phyloP scores from a whole-genome alignment of 2,113 vertebrate genomes.

The Gavia stellata region DNA sequence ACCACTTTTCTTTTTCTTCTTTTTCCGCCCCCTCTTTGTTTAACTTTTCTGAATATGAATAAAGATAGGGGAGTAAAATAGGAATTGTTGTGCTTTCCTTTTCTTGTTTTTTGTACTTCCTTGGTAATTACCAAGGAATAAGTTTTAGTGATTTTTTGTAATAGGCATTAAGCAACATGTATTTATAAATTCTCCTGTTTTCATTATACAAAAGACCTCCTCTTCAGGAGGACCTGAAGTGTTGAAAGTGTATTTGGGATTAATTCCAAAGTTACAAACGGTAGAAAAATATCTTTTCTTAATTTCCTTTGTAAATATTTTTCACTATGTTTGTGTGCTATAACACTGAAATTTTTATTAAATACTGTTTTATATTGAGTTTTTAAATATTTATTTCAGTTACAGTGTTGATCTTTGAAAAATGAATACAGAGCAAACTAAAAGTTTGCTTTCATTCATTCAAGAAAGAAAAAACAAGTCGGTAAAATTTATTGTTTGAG shows the following conservation, averaged over 20 bases:
- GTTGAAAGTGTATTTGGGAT: background rate
- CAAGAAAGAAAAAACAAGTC: background rate
- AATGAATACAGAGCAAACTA: background rate
- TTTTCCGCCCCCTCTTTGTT: accelerated
- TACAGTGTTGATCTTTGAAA: background rate
- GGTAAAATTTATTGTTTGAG: background rate
- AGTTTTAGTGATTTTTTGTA: background rate
- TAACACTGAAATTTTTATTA: background rate
- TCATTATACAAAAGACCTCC: background rate
- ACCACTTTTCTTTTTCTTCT: accelerated
- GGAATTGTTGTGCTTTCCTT: background rate
- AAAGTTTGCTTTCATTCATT: background rate
- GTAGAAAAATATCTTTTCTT: background rate
- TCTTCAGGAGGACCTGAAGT: background rate
- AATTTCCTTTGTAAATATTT: background rate
- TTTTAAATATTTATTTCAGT: background rate
- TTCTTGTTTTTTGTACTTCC: background rate
- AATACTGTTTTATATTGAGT: background rate
- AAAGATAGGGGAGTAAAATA: background rate
- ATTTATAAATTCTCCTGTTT: background rate
- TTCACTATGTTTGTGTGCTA: background rate
- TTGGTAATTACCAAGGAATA: background rate
- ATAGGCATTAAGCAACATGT: accelerated
- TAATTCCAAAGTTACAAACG: background rate
- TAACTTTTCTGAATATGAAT: background rate